Percentiles rank a stretch among this genome's conserved stretches.
phyloP scores from a whole-genome alignment of 2,113 vertebrate genomes.

The Anhinga rufa region DNA sequence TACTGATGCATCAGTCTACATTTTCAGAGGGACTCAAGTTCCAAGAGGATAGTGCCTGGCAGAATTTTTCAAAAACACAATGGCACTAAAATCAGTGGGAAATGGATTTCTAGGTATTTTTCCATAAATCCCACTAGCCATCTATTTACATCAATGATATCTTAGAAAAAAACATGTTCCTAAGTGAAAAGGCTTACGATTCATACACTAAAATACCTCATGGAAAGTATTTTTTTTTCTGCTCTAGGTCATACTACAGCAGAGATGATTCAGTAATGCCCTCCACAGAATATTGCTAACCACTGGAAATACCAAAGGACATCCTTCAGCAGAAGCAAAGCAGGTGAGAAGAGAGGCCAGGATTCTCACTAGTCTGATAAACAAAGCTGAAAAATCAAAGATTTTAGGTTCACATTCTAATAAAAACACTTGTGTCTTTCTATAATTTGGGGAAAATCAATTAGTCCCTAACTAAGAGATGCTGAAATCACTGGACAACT shows the following conservation, averaged over 20 bases:
- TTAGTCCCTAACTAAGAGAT: background rate
- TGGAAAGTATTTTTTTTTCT: background rate
- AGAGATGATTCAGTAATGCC: background rate
- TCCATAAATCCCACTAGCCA: background rate
- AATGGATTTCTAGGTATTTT: background rate
- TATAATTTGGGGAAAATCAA: background rate
- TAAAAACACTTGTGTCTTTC: background rate
- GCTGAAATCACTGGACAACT: background rate
- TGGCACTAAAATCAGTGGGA: background rate
- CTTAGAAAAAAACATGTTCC: background rate
- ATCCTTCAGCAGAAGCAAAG: background rate
- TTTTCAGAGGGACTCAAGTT: background rate
- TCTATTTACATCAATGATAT: background rate
- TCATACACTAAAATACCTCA: background rate
- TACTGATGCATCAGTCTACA: background rate
- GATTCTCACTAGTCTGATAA: background rate
- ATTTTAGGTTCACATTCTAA: background rate
- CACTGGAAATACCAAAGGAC: background rate
- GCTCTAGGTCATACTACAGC: background rate
- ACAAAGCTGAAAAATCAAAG: background rate
- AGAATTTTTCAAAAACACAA: background rate
- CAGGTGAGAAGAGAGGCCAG: background rate
- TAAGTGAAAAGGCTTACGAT: background rate
- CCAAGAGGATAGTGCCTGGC: background rate
- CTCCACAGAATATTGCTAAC: background rate